A percentile compares a stretch with the other conserved stretches of the same genome.
phyloP scores from a whole-genome alignment of 2,113 vertebrate genomes.

The Ammodytes marinus region DNA sequence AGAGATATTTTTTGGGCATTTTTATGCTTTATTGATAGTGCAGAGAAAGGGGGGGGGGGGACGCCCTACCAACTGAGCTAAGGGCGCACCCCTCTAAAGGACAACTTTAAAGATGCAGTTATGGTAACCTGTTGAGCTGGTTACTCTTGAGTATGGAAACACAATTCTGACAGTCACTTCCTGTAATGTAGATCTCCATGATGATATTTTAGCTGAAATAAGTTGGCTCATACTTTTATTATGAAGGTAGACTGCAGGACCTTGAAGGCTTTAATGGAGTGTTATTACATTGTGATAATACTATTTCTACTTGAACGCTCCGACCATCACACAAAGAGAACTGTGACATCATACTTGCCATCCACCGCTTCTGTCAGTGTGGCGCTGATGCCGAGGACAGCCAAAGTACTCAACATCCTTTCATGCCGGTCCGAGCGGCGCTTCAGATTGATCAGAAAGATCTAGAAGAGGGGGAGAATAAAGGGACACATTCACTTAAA shows the following conservation, averaged over 20 bases:
- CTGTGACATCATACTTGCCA: constrained; percentile 86
- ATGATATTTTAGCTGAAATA: neutral
- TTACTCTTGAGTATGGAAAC: too few relatives aligned
- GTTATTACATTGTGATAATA: neutral
- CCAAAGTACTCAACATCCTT: constrained; percentile 89
- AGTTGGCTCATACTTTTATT: neutral
- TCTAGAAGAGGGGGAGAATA: constrained; percentile 71
- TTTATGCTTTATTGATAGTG: neutral
- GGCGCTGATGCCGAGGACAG: constrained; percentile 86
- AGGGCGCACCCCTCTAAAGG: too few relatives aligned
- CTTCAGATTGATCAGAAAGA: constrained; percentile 94
- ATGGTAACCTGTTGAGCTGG: too few relatives aligned
- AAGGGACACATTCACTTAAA: neutral
- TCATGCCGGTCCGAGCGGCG: constrained; percentile 88
- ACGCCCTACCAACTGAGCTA: too few relatives aligned
- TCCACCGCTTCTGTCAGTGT: constrained; percentile 91
- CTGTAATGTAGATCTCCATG: too few relatives aligned
- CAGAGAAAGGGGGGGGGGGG: too few relatives aligned
- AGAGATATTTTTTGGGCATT: too few relatives aligned
- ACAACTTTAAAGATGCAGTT: too few relatives aligned
- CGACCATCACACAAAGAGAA: neutral
- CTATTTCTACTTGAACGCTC: neutral
- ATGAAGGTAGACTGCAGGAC: neutral
- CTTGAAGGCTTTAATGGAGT: neutral
- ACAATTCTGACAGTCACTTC: too few relatives aligned